Evolutionary conservation across 2,797 vertebrate genomes (phyloP), one percentile per base, ranked within the genome.

Genomic region (Craterocephalus amniculus): DNA sequence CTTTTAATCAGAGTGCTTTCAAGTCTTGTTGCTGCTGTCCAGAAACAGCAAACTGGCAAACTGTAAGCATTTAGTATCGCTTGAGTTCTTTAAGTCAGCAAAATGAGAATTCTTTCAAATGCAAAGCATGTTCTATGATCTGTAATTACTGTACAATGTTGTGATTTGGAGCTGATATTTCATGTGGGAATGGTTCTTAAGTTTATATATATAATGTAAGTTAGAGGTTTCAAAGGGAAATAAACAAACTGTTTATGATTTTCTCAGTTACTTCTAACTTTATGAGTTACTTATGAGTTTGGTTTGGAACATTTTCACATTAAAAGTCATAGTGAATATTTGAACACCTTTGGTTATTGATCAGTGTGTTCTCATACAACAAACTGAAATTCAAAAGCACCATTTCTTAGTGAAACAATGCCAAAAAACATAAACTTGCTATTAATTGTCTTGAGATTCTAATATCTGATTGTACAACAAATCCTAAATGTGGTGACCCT

Each of bases 1-100:
- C 83, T 89, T 92, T 81, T 88, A 89, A 92, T 92, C 88, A 75
- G 66, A 76, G 52, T 32, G 34, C 78, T 84, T 89, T 86, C 54
- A 85, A 75, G 69, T 87, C 83, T 80, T 85, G 36, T 54, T 63
- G 61, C 20, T 68, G 49, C 71, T 66, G 57, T 81, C 76, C 68
- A 81, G 67, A 69, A 81, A 87, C 43, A 57, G 63, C 10, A 69
- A 61, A 81, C 60, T 43, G 70, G 67, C 59, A 62, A n/a, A 54
- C 51, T 67, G 27, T 36, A 32, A 18, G 43, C 45, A 58, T 69
- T 58, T 63, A 58, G 49, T 61, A 71, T 67, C 9, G 0, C 10
- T 38, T 26, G 27, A 79, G 57, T 58, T 63, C 56, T 62, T 67
- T 58, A 29, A 61, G 55, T 63, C 29, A 26, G 49, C 36, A 52